Evolutionary conservation across 2,888 invertebrate genomes (phyloP).

Genomic region (Cylindroiulus punctatus): DNA sequence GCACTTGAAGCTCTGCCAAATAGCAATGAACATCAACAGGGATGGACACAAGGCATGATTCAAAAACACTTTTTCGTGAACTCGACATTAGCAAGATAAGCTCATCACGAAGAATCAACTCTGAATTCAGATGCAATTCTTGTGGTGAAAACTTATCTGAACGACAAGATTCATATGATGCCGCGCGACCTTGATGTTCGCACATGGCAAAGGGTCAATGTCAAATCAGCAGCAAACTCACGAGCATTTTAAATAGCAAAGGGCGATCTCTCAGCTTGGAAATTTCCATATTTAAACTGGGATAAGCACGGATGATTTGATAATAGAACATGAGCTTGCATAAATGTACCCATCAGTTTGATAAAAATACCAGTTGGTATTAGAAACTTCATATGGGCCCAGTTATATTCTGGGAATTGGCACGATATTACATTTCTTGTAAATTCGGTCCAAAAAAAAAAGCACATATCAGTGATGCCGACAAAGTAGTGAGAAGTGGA

Average conservation of each 20-base stretch:
- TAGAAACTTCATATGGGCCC: neutral
- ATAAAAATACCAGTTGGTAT: constrained; percentile 4
- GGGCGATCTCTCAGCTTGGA: neutral
- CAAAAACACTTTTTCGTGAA: neutral
- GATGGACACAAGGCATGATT: neutral
- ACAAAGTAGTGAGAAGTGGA: neutral
- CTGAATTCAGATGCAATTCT: neutral
- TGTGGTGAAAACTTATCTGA: neutral
- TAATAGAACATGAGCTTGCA: neutral
- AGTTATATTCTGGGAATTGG: neutral
- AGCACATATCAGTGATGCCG: neutral
- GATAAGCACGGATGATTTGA: neutral
- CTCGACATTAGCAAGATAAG: neutral
- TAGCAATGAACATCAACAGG: no score
- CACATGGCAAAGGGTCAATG: neutral
- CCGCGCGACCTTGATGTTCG: neutral
- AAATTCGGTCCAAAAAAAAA: neutral
- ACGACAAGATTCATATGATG: neutral
- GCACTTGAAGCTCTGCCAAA: no score
- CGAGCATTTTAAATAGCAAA: constrained; percentile 18
- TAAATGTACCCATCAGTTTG: neutral
- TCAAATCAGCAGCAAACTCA: neutral
- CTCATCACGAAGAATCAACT: no score
- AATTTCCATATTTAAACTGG: constrained; percentile 3
- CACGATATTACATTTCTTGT: neutral